Evolutionary conservation across 1,140 invertebrate species (phyloP).

Genomic region (Sycophila sp.): DNA sequence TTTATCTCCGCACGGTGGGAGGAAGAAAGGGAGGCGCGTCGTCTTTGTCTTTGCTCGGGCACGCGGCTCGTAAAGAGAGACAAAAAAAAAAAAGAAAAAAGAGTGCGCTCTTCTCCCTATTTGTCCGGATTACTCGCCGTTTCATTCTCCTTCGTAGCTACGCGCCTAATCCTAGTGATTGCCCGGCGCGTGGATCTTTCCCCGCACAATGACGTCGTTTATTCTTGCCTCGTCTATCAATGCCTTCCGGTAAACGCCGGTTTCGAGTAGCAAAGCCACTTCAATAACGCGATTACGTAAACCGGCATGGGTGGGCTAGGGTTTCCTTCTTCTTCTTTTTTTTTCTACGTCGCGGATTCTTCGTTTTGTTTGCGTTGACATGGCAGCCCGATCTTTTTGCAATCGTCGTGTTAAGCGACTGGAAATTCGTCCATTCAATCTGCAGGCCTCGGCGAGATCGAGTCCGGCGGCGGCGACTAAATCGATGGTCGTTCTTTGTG

Average conservation of each 20-base stretch:
- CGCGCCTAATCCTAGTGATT: too few relatives aligned
- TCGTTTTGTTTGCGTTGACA: not conserved
- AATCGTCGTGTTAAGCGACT: conserved; percentile 48
- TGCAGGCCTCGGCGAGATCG: not conserved
- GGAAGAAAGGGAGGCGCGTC: not conserved
- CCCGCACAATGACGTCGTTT: not conserved
- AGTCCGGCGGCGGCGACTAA: conserved; percentile 7
- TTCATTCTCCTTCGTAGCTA: too few relatives aligned
- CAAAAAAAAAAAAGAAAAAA: not conserved
- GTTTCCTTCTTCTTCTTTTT: conserved; percentile 16
- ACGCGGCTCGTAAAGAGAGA: not conserved
- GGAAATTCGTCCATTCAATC: conserved; percentile 49
- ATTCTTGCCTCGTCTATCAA: not conserved
- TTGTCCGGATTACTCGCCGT: not conserved
- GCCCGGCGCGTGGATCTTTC: not conserved
- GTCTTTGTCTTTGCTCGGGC: conserved; percentile 4
- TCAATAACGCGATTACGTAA: conserved; percentile 15
- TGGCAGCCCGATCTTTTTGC: not conserved
- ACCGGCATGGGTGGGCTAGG: not conserved
- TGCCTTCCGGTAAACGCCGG: not conserved
- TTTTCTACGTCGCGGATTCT: conserved; percentile 21
- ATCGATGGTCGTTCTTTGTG: conserved; percentile 31
- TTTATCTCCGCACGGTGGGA: conserved; percentile 1
- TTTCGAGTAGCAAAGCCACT: not conserved
- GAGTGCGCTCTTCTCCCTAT: not conserved